A percentile compares a stretch with the other conserved stretches of the same genome.
phyloP scores from a whole-genome alignment of 2,888 invertebrate species.

The Galeruca laticollis region DNA sequence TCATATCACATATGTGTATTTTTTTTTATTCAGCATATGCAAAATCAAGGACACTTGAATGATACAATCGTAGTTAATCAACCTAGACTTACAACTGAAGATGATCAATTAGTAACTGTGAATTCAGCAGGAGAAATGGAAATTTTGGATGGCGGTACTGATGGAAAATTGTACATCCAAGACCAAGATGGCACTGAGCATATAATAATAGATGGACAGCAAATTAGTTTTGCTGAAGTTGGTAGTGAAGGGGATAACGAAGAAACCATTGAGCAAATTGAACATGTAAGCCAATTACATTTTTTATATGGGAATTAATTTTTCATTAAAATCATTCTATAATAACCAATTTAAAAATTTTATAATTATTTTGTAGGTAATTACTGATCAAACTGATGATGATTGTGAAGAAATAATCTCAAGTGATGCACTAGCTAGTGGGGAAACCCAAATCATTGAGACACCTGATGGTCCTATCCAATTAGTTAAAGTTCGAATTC shows the following conservation, averaged over 20 bases:
- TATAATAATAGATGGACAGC: slow-evolving; percentile 64
- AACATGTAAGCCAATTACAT: slow-evolving; percentile 47
- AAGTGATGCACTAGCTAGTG: slow-evolving; percentile 57
- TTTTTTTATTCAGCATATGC: slow-evolving; percentile 73
- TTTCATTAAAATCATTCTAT: no score
- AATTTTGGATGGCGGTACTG: slow-evolving; percentile 56
- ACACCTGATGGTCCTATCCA: slow-evolving; percentile 65
- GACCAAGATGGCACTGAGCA: slow-evolving; percentile 58
- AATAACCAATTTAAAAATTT: no score
- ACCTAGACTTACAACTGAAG: slow-evolving; percentile 74
- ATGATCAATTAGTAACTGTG: slow-evolving; percentile 67
- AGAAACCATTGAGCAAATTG: slow-evolving; percentile 55
- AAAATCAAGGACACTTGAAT: slow-evolving; percentile 78
- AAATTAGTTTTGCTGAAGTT: slow-evolving; percentile 61
- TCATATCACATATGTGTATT: not conserved
- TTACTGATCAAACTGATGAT: slow-evolving; percentile 48
- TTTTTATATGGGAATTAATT: not conserved
- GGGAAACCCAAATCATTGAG: slow-evolving; percentile 65
- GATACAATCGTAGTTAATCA: slow-evolving; percentile 88
- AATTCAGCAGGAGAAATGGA: slow-evolving; percentile 64
- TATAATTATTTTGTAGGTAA: slow-evolving; percentile 38
- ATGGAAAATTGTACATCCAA: slow-evolving; percentile 26
- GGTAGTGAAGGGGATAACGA: slow-evolving; percentile 55
- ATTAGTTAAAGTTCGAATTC: slow-evolving; percentile 64
- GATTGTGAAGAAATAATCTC: slow-evolving; percentile 60